Base-by-base conservation (phyloP, 1,140 invertebrate species). In the Drosophila mayri region DNA sequence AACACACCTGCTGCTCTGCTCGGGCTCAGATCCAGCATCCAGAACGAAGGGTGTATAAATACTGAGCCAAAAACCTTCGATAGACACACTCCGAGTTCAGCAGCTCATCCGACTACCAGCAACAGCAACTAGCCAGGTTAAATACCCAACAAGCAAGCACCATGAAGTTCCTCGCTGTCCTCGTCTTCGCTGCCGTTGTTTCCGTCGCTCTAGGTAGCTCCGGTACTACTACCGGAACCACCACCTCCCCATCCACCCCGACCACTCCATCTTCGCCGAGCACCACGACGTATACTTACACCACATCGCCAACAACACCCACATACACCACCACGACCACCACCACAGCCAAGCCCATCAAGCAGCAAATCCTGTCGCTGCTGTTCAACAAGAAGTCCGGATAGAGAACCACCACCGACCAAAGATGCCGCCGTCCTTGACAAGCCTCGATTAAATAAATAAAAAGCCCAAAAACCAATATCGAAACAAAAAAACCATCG, bases 351-450 rank as follows among this genome's bases (percentile, higher is more conserved):
- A 90, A 61, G 44, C 85, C 85, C 20, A 62, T 90, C 75, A 90
- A 90, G 71, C 85, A 90, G 35, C 85, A 81, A 28, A 50, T 90
- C 61, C 54, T 90, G 14, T 90, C 85, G 22, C 44, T 90, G 75
- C 65, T 90, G 55, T 90, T 90, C 78, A 90, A 90, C 71, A 90
- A 90, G 55, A 90, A 78, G 50, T 30, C 47, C 20, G 85, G 85
- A 70, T 88, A 88, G 58, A 63, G 37, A 35, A 14, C 9, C 18
- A 14, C 11, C 40, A 16, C 16, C 46, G 49, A 66, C 40, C 50
- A 41, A 57, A 46, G 60, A 66, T 46, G 50, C 59, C 44, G 46
- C 55, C 40, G 30, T 16, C 52, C 55, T 25, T 47, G 37, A 38
- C 14, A 59, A 44, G 50, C 61, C 75, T 75, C 65, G 55, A 64